Evolutionary conservation across 1,140 invertebrate species (phyloP).

Genomic region (Dufourea novaeangliae): DNA sequence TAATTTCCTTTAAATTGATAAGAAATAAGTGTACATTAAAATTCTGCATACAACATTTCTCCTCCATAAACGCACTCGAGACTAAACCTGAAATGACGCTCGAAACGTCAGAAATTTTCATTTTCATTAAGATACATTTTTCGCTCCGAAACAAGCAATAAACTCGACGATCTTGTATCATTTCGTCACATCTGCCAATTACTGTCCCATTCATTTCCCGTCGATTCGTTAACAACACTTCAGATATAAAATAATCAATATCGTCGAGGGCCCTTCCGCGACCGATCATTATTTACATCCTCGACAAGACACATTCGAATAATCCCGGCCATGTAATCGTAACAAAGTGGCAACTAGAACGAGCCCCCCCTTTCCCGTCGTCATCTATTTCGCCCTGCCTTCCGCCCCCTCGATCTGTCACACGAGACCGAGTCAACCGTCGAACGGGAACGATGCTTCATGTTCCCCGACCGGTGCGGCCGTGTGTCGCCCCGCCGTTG

Average conservation of each 20-base stretch:
- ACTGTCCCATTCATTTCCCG: neutral
- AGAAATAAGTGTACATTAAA: too few species aligned
- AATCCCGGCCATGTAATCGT: neutral
- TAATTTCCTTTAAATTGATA: too few species aligned
- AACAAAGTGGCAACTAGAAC: constrained; percentile 18
- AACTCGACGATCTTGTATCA: too few species aligned
- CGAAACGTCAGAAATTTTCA: too few species aligned
- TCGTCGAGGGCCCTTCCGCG: neutral
- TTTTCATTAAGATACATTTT: too few species aligned
- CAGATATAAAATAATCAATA: neutral
- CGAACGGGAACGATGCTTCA: neutral
- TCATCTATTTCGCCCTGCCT: neutral
- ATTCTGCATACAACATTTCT: too few species aligned
- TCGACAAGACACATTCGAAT: neutral
- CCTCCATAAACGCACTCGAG: too few species aligned
- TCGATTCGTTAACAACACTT: neutral
- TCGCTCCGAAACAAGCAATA: too few species aligned
- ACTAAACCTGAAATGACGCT: too few species aligned
- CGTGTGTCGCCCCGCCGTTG: neutral
- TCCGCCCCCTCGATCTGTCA: neutral
- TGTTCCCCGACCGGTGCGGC: neutral
- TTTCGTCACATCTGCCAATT: too few species aligned
- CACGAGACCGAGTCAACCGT: neutral
- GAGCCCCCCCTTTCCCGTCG: neutral
- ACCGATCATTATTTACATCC: neutral